Evolutionary conservation across 37 sponge, comb jelly and placozoan genomes (phyloP), one percentile per base, ranked within the genome.

Genomic region (Aphrocallistes beatrix): DNA sequence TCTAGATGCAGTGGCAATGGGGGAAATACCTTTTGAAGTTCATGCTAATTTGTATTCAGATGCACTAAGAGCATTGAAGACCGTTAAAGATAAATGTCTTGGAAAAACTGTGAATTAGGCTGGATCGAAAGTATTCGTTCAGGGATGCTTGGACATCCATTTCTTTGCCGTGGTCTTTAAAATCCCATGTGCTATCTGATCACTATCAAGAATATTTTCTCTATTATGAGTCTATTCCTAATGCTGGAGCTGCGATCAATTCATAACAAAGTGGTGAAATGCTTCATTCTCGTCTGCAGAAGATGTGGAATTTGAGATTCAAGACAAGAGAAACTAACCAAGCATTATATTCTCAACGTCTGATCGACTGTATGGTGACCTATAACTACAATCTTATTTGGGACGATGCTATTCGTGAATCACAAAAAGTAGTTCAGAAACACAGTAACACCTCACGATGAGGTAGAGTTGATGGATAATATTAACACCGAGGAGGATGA

Each of bases 221-320:
- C 34, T 30, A 60, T 60, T 60, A 60, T 60, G 75, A 60, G 75
- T 60, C 75, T 32, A 60, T 60, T 60, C n/a, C 25, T 60, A 28
- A 60, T 13, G 75, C 75, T 60, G 75, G 75, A 60, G 75, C 75
- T 6, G 75, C 75, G 10, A 60, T 28, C 8, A 60, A 13, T 60
- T 60, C 34, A 60, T 19, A 28, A 21, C 75, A 60, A 28, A 60
- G 75, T 60, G 75, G 75, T 19, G 75, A 60, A 30, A 60, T 60
- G 75, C 75, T 60, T 60, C 75, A 60, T 60, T 60, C 75, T 60
- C 75, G 34, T 60, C n/a, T 60, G 75, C 75, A 60, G 75, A 60
- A 60, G 75, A 60, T 60, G 21, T 60, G 25, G 75, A 6, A 60
- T 60, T 60, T 60, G 34, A 32, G 75, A 60, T 60, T 60, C 75